phyloP scores from a whole-genome alignment of 2,113 vertebrate genomes.

The Heptranchias perlo region DNA sequence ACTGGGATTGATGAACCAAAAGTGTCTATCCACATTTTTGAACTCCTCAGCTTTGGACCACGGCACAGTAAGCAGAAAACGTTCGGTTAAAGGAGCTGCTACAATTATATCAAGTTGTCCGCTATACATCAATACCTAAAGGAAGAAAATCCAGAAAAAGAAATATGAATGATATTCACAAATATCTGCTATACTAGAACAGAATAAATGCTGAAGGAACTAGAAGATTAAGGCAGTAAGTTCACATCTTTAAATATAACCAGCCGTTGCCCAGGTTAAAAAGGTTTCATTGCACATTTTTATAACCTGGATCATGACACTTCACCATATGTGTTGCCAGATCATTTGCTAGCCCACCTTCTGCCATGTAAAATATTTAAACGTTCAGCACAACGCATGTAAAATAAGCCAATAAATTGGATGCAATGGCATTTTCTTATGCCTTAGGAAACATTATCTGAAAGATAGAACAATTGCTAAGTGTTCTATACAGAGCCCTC shows the following conservation, averaged over 20 bases:
- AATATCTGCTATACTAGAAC: not conserved
- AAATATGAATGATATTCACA: not conserved
- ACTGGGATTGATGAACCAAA: slow-evolving; percentile 68
- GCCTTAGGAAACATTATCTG: not conserved
- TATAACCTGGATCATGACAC: not conserved
- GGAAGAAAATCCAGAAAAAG: slow-evolving; percentile 3
- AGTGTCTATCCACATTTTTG: slow-evolving; percentile 52
- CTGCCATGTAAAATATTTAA: not conserved
- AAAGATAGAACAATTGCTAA: slow-evolving; percentile 5
- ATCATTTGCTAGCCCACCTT: not conserved
- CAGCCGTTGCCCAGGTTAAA: not conserved
- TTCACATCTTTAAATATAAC: not conserved
- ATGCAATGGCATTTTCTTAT: not conserved
- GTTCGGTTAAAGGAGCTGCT: slow-evolving; percentile 69
- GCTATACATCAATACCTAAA: slow-evolving; percentile 75
- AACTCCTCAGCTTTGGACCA: slow-evolving; percentile 65
- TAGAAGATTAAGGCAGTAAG: not conserved
- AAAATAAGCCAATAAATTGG: slow-evolving; percentile 21
- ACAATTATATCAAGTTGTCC: slow-evolving; percentile 81
- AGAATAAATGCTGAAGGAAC: not conserved
- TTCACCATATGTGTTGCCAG: not conserved
- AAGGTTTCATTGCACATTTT: not conserved
- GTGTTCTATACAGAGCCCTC: not conserved
- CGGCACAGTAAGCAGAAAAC: slow-evolving; percentile 64
- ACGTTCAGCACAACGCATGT: not conserved